These are phyloP conservation scores for Palythoa grandiflora DNA, from an alignment of 92 coral and sea anemone species.

Conservation along the genomic window DNA sequence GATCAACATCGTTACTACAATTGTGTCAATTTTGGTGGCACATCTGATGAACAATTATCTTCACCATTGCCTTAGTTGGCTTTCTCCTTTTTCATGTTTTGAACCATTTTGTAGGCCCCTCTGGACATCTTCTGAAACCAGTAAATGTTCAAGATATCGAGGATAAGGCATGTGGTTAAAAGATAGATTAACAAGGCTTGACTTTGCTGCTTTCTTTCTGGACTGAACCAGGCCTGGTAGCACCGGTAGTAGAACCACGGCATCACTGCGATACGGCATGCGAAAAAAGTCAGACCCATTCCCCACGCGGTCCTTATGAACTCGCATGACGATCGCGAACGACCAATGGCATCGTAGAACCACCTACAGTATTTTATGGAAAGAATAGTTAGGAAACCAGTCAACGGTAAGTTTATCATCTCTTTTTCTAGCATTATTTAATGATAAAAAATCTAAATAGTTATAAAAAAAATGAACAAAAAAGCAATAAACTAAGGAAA, in stretches of 20 bases:
- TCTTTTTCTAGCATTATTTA: too few relatives aligned
- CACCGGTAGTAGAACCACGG: constrained; percentile 88
- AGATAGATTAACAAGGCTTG: constrained; percentile 54
- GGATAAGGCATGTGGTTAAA: constrained; percentile 65
- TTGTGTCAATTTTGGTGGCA: not conserved
- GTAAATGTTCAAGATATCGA: constrained; percentile 84
- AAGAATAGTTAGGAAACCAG: not conserved
- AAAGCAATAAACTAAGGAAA: too few relatives aligned
- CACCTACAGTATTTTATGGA: constrained; percentile 62
- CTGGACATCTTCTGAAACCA: constrained; percentile 90
- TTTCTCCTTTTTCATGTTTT: constrained; percentile 19
- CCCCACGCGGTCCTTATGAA: constrained; percentile 84
- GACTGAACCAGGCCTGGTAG: constrained; percentile 74
- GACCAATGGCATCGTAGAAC: constrained; percentile 80
- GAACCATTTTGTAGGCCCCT: constrained; percentile 79
- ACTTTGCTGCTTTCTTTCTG: constrained; percentile 69
- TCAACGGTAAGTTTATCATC: too few relatives aligned
- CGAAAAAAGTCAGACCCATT: constrained; percentile 84
- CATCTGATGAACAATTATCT: not conserved
- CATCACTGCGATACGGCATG: constrained; percentile 83
- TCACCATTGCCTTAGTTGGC: not conserved
- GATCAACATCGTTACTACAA: not conserved
- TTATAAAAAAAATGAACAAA: too few relatives aligned
- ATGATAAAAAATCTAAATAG: too few relatives aligned
- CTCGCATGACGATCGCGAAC: constrained; percentile 73